These are phyloP conservation scores for Petrocephalus schoutedeni DNA, from an alignment of 2,797 vertebrate genomes.

Conservation along the genomic window DNA sequence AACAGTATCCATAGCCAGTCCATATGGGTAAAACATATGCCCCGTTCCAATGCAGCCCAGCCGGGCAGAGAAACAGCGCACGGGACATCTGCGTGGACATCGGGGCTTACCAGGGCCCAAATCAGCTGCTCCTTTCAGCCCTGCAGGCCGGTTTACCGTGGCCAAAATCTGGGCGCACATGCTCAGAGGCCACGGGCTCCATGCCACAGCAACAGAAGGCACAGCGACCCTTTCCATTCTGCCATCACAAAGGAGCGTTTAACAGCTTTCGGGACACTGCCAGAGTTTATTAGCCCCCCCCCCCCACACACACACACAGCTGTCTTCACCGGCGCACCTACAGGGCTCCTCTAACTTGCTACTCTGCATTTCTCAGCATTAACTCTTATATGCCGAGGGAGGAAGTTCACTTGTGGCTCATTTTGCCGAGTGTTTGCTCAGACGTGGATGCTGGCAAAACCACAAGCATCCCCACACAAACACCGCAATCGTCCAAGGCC, in stretches of 20 bases:
- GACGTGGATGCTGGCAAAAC: background rate
- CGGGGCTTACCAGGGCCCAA: background rate
- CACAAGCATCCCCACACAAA: background rate
- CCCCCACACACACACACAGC: background rate
- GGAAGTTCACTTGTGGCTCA: background rate
- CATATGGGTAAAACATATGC: background rate
- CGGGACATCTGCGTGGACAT: constrained; percentile 25
- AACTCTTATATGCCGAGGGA: background rate
- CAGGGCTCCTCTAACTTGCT: background rate
- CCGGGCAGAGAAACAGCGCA: constrained; percentile 12
- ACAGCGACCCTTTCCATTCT: background rate
- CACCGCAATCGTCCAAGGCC: background rate
- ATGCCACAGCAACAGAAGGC: constrained; percentile 22
- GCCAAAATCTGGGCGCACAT: constrained; percentile 17
- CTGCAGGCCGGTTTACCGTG: background rate
- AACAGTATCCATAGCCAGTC: background rate
- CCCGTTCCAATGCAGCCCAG: background rate
- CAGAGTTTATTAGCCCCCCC: background rate
- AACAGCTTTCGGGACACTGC: background rate
- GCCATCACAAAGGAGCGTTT: background rate
- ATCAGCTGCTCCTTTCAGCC: constrained; percentile 22
- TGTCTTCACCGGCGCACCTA: background rate
- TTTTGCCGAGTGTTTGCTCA: background rate
- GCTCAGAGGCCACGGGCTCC: constrained; percentile 20
- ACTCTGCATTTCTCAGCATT: background rate